Conservation (phyloP, 2,113 vertebrate species). For the Neotoma lepida region DNA sequence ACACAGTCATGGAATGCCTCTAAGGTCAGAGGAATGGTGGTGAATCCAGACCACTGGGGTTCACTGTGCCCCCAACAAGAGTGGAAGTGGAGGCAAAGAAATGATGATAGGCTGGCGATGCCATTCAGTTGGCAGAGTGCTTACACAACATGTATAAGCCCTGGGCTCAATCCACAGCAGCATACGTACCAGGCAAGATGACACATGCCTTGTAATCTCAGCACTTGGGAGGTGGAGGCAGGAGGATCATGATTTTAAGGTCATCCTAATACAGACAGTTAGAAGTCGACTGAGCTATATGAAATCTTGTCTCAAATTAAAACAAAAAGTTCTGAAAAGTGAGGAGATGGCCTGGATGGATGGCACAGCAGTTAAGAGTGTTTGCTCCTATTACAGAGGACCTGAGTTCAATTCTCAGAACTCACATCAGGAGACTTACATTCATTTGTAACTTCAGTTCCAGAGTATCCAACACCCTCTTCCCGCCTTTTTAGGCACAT, state of each 20-base stretch:
- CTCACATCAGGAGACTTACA: neutral
- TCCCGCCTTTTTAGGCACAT: neutral
- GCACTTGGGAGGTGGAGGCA: neutral
- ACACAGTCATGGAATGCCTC: fast-evolving
- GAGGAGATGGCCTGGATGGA: neutral
- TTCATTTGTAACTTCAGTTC: neutral
- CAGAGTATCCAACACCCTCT: neutral
- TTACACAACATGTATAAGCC: neutral
- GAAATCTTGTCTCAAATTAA: neutral
- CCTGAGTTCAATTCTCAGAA: neutral
- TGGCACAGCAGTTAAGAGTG: neutral
- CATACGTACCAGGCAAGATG: neutral
- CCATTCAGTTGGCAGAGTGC: neutral
- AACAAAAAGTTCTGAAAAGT: neutral
- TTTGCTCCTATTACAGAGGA: neutral
- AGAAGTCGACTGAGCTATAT: neutral
- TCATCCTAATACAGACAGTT: neutral
- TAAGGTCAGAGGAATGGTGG: neutral
- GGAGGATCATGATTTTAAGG: neutral
- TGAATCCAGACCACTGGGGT: neutral
- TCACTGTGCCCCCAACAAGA: neutral
- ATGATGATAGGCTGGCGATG: neutral
- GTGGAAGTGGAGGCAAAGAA: neutral
- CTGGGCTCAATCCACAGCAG: neutral
- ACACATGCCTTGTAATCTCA: neutral